A percentile compares a stretch with the other conserved stretches of the same genome.
Conservation (phyloP, 2,113 vertebrate genomes). For the Bubo blakistoni region DNA sequence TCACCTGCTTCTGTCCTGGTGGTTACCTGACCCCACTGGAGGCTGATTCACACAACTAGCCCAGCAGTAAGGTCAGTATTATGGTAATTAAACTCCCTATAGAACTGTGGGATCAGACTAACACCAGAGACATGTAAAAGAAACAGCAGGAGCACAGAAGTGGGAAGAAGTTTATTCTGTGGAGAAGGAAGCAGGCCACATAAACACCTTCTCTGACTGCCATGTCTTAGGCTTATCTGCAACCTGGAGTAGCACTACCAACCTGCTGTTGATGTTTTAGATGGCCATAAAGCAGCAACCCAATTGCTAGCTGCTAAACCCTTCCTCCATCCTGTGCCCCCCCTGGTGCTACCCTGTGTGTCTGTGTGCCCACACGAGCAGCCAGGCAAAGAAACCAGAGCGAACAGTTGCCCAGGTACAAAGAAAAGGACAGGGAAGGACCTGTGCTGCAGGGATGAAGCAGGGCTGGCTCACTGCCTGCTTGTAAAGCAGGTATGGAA, state of each 20-base stretch:
- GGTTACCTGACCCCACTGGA: background rate
- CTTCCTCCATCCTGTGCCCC: accelerated
- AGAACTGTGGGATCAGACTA: background rate
- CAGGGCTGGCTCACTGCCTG: background rate
- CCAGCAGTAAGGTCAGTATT: background rate
- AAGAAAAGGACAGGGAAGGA: background rate
- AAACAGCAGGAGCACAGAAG: background rate
- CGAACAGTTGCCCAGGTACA: accelerated
- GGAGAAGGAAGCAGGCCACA: background rate
- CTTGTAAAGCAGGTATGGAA: background rate
- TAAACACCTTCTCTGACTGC: background rate
- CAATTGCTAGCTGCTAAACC: background rate
- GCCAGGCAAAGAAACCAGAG: background rate
- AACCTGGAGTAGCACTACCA: background rate
- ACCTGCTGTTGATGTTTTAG: background rate
- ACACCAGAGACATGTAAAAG: background rate
- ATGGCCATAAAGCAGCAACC: background rate
- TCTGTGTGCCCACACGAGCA: background rate
- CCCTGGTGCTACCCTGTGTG: background rate
- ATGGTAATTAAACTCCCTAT: background rate
- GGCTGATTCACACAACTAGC: background rate
- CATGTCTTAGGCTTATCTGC: background rate
- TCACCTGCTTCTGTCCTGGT: background rate
- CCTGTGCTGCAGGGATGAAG: background rate
- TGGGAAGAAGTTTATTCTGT: background rate